Evolutionary conservation across 2,113 vertebrate species (phyloP), one percentile per base, ranked within the genome.

Genomic region (Lepus europaeus): DNA sequence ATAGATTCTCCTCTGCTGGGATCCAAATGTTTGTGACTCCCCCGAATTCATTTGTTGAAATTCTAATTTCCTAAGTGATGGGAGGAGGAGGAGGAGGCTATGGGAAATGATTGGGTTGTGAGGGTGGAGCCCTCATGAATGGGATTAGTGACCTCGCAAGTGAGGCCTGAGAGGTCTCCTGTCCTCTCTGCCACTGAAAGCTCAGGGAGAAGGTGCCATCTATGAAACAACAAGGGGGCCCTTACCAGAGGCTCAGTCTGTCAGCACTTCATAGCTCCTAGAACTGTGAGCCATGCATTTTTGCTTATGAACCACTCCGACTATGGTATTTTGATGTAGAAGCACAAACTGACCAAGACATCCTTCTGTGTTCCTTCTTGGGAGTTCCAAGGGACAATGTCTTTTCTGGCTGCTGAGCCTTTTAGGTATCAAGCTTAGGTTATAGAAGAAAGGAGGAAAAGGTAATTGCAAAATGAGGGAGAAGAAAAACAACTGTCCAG

Each of bases 371-470:
- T 73, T 90, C 23, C 5, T 66, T 69, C 84, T 51, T 84, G 29
- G 72, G 80, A 51, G 22, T 49, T 16, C 23, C 0, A 6, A 5
- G 51, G 27, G 16, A 1, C 9, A 49, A 39, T 82, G 56, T 74
- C 59, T 90, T 64, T 86, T 29, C 25, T 69, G 9, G n/a, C 45
- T 12, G 70, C 5, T 53, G 12, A 20, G 27, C 27, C n/a, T 81
- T 69, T 20, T 25, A 74, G 70, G 29, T 91, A 29, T 82, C 33
- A 79, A 88, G 39, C n/a, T 59, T 88, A 86, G 33, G 22, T 79
- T 91, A 59, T 79, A 29, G 29, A n/a, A 78, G 31, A 94, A 29
- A 91, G 36, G 9, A 72, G 39, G 61, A 77, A 74, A 85, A 63
- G 29, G 12, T 13, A 51, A 70, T 17, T 3, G 53, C 45, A 92